Evolutionary conservation across 2,888 invertebrate species (phyloP), one percentile per base, ranked within the genome.

Genomic region (Papilio elwesi): DNA sequence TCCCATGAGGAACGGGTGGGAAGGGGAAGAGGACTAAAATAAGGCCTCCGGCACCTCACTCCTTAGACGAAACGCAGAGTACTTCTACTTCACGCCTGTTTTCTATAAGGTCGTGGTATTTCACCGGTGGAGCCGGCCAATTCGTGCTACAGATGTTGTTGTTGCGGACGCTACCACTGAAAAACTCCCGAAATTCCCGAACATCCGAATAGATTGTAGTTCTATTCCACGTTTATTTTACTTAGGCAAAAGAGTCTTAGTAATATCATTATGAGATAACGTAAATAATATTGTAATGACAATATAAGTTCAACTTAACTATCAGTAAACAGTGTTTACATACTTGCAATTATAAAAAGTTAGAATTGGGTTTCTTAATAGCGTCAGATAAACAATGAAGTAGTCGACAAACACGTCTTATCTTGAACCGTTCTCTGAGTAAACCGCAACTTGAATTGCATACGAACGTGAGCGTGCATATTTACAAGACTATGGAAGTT

Each of bases 361-460:
- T 3, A 5, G 43, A n/a, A 43, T 38, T 26, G 26, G 16, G 38
- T 70, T 65, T 49, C 70, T 67, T 62, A 66, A 67, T 11, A 57
- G 36, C 38, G 7, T 26, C 66, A 26, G 53, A 72, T 68, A 68
- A 68, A 68, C 68, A 63, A 72, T 63, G 13, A 68, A 55, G 67
- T 53, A 63, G 47, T 72, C 72, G 52, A 64, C 68, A 72, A 72
- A 68, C 68, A 63, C 48, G 9, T 7, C 49, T 72, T 72, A 72
- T 72, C 72, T 68, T 53, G 63, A 38, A 72, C 36, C 47, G 38
- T 16, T 55, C 57, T 53, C 16, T 67, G 53, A 68, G 68, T 16
- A 68, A 72, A 72, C 68, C 68, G 52, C 47, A 68, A 47, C 52
- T 36, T 38, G 51, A 62, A 63, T 62, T 72, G 68, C 62, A 72